A percentile compares a stretch with the other conserved stretches of the same genome.
Conservation (phyloP, 2,113 vertebrate species). For the Dunckerocampus dactyliophorus region DNA sequence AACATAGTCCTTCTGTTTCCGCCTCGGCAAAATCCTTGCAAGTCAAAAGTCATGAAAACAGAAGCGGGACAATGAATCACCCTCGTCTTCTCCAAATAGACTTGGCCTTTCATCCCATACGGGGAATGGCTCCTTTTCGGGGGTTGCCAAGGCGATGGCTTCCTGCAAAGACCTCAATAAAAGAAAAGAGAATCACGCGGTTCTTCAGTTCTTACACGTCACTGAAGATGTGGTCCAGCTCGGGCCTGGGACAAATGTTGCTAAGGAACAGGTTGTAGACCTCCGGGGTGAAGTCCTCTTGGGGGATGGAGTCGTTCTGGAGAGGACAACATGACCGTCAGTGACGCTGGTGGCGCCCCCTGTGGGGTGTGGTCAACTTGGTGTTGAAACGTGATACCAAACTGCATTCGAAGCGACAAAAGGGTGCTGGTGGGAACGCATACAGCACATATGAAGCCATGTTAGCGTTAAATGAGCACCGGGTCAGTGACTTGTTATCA, state of each 20-base stretch:
- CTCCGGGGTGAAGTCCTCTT: constrained; percentile 90
- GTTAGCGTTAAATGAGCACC: too few relatives aligned
- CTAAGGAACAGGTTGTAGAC: constrained; percentile 87
- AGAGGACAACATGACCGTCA: not conserved
- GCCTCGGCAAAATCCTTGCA: not conserved
- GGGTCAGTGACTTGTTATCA: constrained; percentile 22
- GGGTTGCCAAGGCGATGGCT: not conserved
- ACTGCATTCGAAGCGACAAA: too few relatives aligned
- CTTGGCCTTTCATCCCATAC: constrained; percentile 2
- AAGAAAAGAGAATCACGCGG: not conserved
- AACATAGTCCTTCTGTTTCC: too few relatives aligned
- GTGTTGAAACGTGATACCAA: too few relatives aligned
- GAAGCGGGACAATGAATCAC: constrained; percentile 8
- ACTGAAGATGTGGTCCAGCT: constrained; percentile 94
- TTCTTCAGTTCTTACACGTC: constrained; percentile 81
- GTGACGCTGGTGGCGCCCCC: too few relatives aligned
- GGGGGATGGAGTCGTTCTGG: constrained; percentile 91
- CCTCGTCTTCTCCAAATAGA: constrained; percentile 1
- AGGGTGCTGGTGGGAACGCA: too few relatives aligned
- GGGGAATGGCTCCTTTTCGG: not conserved
- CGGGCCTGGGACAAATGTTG: constrained; percentile 89
- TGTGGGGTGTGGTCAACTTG: too few relatives aligned
- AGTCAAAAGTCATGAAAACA: not conserved
- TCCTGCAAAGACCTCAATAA: not conserved
- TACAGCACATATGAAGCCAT: too few relatives aligned